Evolutionary conservation across 2,797 vertebrate species (phyloP), one percentile per base, ranked within the genome.

Genomic region (Phrynocephalus guinanensis): DNA sequence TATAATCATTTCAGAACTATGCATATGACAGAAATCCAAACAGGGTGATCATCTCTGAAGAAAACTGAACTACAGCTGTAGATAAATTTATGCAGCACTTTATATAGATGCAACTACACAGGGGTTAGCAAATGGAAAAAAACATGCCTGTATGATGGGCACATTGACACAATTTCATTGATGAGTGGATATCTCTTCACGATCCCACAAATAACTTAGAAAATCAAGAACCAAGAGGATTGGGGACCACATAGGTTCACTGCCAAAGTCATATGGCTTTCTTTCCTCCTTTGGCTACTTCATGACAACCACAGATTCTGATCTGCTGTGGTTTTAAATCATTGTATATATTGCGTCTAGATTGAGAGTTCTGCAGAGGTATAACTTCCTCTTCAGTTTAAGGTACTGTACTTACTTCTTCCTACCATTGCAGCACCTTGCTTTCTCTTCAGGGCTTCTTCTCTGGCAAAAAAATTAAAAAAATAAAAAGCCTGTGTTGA

Each of bases 401-500:
- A 28, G n/a, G 4, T 75, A 75, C 60, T 90, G 79, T 0, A 93
- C 91, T 75, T 44, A 44, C 83, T 93, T 89, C 6, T 88, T 18
- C 10, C 5, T 2, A 52, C 91, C 80, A 79, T 28, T 90, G 89
- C 87, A 88, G 83, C 0, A 0, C 86, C 91, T 87, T 91, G 85
- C 78, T 89, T 93, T 92, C 85, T 87, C 80, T 89, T 75, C 75
- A 83, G 84, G 10, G 3, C 83, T 75, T 89, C 76, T 92, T 91
- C 88, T 89, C 84, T 91, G 86, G 88, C 80, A 0, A 91, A 92
- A 38, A 38, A 44, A 44, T 44, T 44, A 4, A 44, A 44, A 44
- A 44, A 44, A 44, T 44, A 44, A 44, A 44, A 92, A 0, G 78
- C 85, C 91, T 80, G 1, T 95, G 91, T 92, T 70, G 89, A 87